These are phyloP conservation scores for Strongylocentrotus purpuratus DNA, from an alignment of 35 echinoderm and acorn worm genomes.

Conservation along the genomic window DNA sequence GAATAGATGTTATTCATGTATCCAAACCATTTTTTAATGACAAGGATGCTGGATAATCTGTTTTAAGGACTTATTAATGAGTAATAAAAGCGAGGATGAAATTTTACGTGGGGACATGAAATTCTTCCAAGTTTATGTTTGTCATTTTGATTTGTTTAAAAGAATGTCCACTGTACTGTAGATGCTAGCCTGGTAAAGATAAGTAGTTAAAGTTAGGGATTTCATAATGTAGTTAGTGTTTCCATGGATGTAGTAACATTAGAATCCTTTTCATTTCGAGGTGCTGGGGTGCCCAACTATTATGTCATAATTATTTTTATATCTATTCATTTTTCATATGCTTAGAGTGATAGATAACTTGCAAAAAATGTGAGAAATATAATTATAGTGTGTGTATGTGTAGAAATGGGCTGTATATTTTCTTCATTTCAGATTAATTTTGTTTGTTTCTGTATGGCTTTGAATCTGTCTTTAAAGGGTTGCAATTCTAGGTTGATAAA, in stretches of 20 bases:
- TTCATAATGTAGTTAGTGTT: not conserved
- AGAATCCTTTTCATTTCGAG: not conserved
- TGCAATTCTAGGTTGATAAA: not conserved
- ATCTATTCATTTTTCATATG: not conserved
- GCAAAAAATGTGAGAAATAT: not conserved
- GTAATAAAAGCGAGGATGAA: not conserved
- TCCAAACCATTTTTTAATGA: not conserved
- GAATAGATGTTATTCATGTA: not conserved
- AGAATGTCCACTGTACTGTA: not conserved
- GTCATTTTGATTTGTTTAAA: not conserved
- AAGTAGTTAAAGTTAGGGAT: not conserved
- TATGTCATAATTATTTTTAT: not conserved
- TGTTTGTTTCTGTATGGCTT: not conserved
- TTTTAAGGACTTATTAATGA: not conserved
- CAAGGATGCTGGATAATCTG: not conserved
- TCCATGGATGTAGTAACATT: not conserved
- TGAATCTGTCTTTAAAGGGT: not conserved
- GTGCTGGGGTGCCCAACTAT: not conserved
- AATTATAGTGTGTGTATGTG: conserved; percentile 28
- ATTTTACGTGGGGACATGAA: not conserved
- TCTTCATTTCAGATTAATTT: not conserved
- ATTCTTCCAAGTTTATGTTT: not conserved
- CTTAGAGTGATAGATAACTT: not conserved
- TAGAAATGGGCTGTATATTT: conserved; percentile 44
- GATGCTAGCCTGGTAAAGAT: not conserved